Conservation (phyloP, 2,797 vertebrate genomes). For the Sebastes flavidus region DNA sequence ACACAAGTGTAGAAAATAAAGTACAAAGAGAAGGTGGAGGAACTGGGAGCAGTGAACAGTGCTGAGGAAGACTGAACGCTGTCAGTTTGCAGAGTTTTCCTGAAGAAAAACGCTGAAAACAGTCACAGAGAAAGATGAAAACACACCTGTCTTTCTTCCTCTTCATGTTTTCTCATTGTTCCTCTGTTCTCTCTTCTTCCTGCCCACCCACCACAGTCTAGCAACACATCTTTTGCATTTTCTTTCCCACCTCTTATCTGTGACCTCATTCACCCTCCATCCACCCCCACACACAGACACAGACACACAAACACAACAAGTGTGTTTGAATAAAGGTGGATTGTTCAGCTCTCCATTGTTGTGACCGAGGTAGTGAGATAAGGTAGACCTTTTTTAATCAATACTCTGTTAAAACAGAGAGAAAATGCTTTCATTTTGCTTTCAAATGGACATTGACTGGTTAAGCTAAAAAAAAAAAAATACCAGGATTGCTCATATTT, state of each 20-base stretch:
- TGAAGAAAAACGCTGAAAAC: neutral
- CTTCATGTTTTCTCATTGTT: neutral
- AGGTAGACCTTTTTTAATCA: conserved; percentile 53
- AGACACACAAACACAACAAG: conserved; percentile 6
- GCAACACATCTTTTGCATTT: conserved; percentile 8
- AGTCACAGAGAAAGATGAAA: neutral
- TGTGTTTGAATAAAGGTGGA: conserved; percentile 40
- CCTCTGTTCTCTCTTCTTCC: neutral
- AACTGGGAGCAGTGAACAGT: neutral
- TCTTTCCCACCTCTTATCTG: conserved; percentile 19
- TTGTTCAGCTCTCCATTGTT: conserved; percentile 48
- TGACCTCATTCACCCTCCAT: conserved; percentile 17
- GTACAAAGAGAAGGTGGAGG: neutral
- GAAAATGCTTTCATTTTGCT: neutral
- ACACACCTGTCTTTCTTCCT: neutral
- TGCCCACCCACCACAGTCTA: conserved; percentile 17
- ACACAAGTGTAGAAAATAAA: neutral
- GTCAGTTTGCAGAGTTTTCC: neutral
- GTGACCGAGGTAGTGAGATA: conserved; percentile 50
- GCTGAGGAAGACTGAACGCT: neutral
- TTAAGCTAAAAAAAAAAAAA: neutral
- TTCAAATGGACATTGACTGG: neutral
- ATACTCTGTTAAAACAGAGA: conserved; percentile 1
- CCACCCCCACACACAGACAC: conserved; percentile 15
- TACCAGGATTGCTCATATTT: neutral